A percentile compares a stretch with the other conserved stretches of the same genome.
Conservation (phyloP, 2,797 vertebrate species). For the Capromys pilorides region DNA sequence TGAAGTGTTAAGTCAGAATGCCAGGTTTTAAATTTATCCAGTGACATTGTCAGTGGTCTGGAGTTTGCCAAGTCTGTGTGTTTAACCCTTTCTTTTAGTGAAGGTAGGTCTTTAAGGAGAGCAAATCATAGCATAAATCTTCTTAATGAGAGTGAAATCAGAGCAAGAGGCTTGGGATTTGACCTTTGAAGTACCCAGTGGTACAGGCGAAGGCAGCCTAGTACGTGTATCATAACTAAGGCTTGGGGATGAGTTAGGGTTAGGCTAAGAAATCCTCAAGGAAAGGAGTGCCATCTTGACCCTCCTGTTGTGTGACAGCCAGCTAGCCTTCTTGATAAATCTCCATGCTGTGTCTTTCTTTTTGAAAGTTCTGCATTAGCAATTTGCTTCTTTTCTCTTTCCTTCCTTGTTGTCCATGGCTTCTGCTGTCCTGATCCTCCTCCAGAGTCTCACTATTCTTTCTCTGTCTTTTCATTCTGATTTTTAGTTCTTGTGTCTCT, state of each 20-base stretch:
- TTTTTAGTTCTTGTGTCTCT: not conserved
- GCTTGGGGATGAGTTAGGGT: not conserved
- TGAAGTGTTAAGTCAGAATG: not conserved
- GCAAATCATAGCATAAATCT: constrained; percentile 15
- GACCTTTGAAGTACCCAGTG: not conserved
- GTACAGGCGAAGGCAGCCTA: not conserved
- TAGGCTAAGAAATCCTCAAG: constrained; percentile 8
- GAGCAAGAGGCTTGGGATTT: not conserved
- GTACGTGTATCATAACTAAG: not conserved
- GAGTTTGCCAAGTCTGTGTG: not conserved
- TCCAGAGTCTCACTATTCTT: not conserved
- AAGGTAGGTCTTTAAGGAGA: constrained; percentile 34
- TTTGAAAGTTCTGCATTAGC: not conserved
- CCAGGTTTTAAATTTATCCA: constrained; percentile 4
- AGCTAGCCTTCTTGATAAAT: not conserved
- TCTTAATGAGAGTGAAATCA: constrained; percentile 36
- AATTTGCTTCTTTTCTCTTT: not conserved
- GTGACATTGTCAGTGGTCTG: not conserved
- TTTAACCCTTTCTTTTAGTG: constrained; percentile 7
- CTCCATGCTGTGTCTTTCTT: not conserved
- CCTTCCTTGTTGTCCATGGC: not conserved
- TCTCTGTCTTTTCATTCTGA: not conserved
- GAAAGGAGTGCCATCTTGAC: not conserved
- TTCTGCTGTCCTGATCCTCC: not conserved
- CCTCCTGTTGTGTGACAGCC: not conserved